Conservation (phyloP, 2,888 invertebrate species). For the Brenthis ino region DNA sequence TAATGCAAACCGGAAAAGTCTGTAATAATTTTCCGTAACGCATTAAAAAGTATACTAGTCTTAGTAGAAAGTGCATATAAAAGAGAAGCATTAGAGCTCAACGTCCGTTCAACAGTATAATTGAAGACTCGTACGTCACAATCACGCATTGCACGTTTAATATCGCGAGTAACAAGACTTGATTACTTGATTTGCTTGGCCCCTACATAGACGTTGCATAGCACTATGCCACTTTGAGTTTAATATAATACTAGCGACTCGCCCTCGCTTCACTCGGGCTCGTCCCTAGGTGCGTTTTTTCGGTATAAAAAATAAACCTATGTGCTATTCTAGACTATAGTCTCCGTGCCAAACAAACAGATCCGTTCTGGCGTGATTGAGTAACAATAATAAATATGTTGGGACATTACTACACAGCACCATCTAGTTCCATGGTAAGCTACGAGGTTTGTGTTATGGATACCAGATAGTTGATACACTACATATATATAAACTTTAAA, state of each 20-base stretch:
- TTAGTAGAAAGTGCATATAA: conserved; percentile 37
- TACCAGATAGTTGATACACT: too few relatives aligned
- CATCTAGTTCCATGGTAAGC: too few relatives aligned
- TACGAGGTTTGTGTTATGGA: too few relatives aligned
- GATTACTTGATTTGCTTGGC: conserved; percentile 17
- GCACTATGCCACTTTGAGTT: conserved; percentile 8
- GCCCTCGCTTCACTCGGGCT: too few relatives aligned
- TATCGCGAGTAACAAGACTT: conserved; percentile 25
- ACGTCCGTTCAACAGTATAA: conserved; percentile 42
- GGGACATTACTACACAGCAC: too few relatives aligned
- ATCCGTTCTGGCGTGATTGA: too few relatives aligned
- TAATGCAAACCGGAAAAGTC: conserved; percentile 23
- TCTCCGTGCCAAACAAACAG: too few relatives aligned
- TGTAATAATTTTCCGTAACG: conserved; percentile 26
- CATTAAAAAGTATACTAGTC: conserved; percentile 25
- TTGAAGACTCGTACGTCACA: conserved; percentile 40
- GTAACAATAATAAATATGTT: too few relatives aligned
- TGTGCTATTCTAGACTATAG: too few relatives aligned
- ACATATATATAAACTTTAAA: too few relatives aligned
- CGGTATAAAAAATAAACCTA: too few relatives aligned
- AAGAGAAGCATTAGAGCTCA: conserved; percentile 40
- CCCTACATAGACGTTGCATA: conserved; percentile 13
- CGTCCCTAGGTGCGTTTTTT: too few relatives aligned
- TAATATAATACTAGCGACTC: neutral
- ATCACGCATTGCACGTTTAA: conserved; percentile 26